Evolutionary conservation across 2,797 vertebrate genomes (phyloP), one percentile per base, ranked within the genome.

Genomic region (Enteromius argenteus): DNA sequence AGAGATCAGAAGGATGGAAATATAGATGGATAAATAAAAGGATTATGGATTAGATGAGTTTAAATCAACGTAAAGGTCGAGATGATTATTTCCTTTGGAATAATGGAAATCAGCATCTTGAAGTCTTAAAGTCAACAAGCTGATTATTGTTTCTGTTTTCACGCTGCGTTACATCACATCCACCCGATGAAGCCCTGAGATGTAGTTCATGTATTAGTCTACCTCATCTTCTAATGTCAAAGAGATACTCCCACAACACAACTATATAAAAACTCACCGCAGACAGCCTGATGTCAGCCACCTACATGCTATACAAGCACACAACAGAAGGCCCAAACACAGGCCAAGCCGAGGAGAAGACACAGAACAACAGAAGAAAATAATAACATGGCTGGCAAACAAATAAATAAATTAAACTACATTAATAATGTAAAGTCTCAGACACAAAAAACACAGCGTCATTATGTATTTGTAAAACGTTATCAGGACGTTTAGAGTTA

Each of bases 221-320:
- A 77, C n/a, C 74, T 76, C 13, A 19, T 44, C 14, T 30, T 44
- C 17, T 77, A 23, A 60, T 62, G 75, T 77, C 56, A 44, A 42
- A 76, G 51, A 77, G 8, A 56, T 15, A 79, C 77, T 67, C 77
- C 30, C 60, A 79, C 76, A 79, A 9, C 39, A 46, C 37, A 32
- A 64, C 58, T n/a, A n/a, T 64, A 49, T 64, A 79, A 46, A 46
- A 46, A 78, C 3, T 49, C 60, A 14, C 11, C 27, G 27, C n/a
- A 64, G 39, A 78, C 58, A 21, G 58, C 37, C 35, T 27, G 37
- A 79, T 64, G 76, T 64, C 58, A 78, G 17, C 58, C 39, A 78
- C 76, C 76, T 79, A 49, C 76, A 46, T 46, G 23, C n/a, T 21
- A 14, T 5, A 32, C 37, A 62, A 44, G 15, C 27, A 0, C 75